These are phyloP conservation scores for Nothocercus nigrocapillus DNA, from an alignment of 2,113 vertebrate species.

Conservation along the genomic window DNA sequence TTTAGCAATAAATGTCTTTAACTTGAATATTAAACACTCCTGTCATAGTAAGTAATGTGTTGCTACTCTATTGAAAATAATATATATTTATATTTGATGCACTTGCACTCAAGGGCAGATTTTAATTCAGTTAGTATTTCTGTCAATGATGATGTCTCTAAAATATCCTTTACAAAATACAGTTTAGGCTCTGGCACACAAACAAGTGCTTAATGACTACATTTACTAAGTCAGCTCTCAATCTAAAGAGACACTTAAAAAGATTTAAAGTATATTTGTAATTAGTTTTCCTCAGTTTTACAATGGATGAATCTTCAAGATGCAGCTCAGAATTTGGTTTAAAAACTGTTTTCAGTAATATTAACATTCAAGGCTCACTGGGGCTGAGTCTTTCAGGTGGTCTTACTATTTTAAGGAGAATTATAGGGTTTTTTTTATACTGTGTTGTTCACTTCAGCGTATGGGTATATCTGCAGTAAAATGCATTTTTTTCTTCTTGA, in stretches of 20 bases:
- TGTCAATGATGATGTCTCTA: not conserved
- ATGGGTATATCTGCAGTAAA: not conserved
- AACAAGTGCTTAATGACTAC: not conserved
- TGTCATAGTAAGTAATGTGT: not conserved
- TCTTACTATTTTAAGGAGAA: not conserved
- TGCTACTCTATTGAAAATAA: not conserved
- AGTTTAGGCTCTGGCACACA: not conserved
- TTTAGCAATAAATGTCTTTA: not conserved
- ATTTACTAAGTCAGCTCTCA: not conserved
- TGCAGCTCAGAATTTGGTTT: not conserved
- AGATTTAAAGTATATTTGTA: not conserved
- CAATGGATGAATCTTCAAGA: not conserved
- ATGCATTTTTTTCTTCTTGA: not conserved
- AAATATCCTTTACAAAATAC: not conserved
- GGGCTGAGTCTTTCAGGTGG: not conserved
- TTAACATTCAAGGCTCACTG: not conserved
- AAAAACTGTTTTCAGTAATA: not conserved
- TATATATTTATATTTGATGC: constrained; percentile 5
- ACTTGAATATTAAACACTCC: not conserved
- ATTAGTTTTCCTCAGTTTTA: not conserved
- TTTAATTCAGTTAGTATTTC: constrained; percentile 12
- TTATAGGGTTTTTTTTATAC: not conserved
- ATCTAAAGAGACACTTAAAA: not conserved
- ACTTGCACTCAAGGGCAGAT: not conserved
- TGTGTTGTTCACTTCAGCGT: not conserved